Base-by-base conservation (phyloP, 2,797 vertebrate genomes). In the Rallus crepitans region DNA sequence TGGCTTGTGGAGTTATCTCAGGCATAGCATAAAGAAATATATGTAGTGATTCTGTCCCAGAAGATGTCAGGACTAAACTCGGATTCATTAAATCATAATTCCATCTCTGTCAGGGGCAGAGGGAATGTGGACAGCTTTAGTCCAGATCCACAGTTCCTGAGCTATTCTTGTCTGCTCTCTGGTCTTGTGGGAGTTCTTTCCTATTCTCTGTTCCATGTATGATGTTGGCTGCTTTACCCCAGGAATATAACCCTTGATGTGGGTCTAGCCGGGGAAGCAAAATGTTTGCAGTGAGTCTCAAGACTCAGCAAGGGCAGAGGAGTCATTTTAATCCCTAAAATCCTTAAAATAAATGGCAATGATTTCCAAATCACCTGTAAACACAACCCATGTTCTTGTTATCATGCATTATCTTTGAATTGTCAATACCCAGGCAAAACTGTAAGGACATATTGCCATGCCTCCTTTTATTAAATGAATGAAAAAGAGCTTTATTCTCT, bases 31-130 rank as follows among this genome's bases (percentile, higher is more conserved):
- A 65, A 56, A 10, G 35, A 87, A 15, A 31, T 20, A 10, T 1
- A 27, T 31, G 47, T 37, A 42, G 11, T 2, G 1, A 53, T 61
- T 89, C 35, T 77, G 31, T 47, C 23, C 19, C n/a, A 56, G 27
- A 85, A 7, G 6, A 83, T 9, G 8, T 11, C 55, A 65, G 33
- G 42, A 40, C 19, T 83, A 57, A 90, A 37, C 7, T 25, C 25
- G 1, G 4, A 1, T 68, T 68, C 50, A 21, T 42, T 71, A 71
- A 71, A 11, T 37, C 0, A 0, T 31, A 5, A 10, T 83, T 65
- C 20, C 27, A 42, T 12, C 45, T 81, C 47, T 63, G 16, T 5
- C 6, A 80, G 39, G 20, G 31, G 3, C n/a, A 65, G 3, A 55
- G 25, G 39, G 15, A 83, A 60, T 21, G 9, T 17, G 19, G 25